Evolutionary conservation across 37 sponge, comb jelly and placozoan species (phyloP).

Genomic region (Diacarnus erythraeanus): DNA sequence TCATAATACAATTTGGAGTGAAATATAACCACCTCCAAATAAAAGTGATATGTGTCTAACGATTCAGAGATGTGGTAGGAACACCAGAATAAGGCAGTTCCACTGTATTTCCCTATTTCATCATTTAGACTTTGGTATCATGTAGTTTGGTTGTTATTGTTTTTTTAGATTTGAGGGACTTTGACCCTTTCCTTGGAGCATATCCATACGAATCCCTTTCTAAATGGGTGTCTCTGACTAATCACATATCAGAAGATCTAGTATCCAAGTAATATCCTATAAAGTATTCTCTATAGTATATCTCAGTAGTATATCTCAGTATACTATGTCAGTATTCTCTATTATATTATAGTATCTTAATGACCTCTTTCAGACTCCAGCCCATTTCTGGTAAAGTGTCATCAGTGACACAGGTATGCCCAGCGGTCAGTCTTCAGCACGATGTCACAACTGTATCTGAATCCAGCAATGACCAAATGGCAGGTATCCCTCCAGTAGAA

Average conservation of each 20-base stretch:
- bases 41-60: too few relatives aligned
- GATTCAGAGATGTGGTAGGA: too few relatives aligned
- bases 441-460: background rate
- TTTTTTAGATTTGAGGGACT: slow-evolving; percentile 48
- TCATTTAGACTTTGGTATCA: background rate
- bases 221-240: slow-evolving; percentile 83
- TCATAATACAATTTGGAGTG: too few relatives aligned
- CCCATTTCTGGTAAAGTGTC: slow-evolving; percentile 55
- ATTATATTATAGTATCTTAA: too few relatives aligned
- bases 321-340: too few relatives aligned
- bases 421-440: background rate
- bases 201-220: slow-evolving; percentile 85
- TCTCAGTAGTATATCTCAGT: background rate
- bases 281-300: background rate
- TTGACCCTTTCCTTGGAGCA: slow-evolving; percentile 76
- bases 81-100: too few relatives aligned
- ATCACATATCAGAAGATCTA: slow-evolving; percentile 56
- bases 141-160: too few relatives aligned
- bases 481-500: too few relatives aligned
- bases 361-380: slow-evolving; percentile 30
- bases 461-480: too few relatives aligned
- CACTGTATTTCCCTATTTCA: background rate
- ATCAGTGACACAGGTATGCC: slow-evolving; percentile 52
- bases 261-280: slow-evolving; percentile 38
- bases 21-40: too few relatives aligned